phyloP scores from a whole-genome alignment of 2,797 vertebrate genomes.

The Clarias pachynema region DNA sequence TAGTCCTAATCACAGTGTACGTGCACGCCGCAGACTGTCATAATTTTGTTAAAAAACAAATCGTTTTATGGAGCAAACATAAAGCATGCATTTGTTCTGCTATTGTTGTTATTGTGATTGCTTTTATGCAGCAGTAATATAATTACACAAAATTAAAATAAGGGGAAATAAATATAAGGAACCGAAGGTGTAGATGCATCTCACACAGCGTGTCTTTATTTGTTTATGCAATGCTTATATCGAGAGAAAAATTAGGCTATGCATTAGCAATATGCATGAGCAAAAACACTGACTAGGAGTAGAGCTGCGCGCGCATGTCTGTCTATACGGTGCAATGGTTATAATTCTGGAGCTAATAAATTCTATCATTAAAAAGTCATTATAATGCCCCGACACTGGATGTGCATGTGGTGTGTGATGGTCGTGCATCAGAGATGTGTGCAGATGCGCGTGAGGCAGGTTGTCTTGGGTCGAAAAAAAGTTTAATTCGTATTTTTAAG shows the following conservation, averaged over 20 bases:
- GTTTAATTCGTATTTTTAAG: too few relatives aligned
- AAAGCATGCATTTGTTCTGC: neutral
- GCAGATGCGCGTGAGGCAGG: neutral
- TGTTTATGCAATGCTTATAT: neutral
- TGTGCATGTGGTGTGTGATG: neutral
- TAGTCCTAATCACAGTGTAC: neutral
- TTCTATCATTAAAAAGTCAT: neutral
- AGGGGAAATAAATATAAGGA: neutral
- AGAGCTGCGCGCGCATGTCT: neutral
- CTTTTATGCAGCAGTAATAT: neutral
- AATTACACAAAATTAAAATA: neutral
- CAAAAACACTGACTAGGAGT: neutral
- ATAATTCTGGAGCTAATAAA: neutral
- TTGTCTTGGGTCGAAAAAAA: neutral
- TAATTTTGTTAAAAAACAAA: neutral
- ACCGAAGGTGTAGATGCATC: neutral
- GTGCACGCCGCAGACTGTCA: neutral
- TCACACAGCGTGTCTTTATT: neutral
- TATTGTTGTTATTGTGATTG: neutral
- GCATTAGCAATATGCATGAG: neutral
- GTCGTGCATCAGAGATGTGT: neutral
- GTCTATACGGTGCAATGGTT: neutral
- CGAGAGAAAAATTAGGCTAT: neutral
- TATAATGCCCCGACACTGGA: neutral
- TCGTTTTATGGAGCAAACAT: neutral